Evolutionary conservation across 2,797 vertebrate species (phyloP), one percentile per base, ranked within the genome.

Genomic region (Liparis tanakae): DNA sequence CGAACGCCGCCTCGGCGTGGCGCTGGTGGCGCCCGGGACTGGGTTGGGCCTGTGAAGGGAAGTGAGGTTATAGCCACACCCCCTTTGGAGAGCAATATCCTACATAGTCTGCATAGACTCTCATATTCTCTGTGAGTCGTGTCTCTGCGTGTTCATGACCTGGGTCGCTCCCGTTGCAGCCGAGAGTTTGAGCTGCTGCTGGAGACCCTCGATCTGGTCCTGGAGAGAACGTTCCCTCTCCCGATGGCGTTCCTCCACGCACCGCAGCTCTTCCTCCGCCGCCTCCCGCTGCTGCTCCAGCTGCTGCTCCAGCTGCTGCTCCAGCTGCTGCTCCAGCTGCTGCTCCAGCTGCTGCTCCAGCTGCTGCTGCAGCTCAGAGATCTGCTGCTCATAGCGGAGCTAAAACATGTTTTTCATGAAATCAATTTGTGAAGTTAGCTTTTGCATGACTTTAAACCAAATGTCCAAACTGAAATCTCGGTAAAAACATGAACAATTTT

Each of bases 311-410:
- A 48, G 44, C 46, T 92, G 91, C 68, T 93, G 94, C 83, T 99
- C 95, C 67, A 98, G 93, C 79, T 95, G 95, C 80, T 96, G 94
- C 78, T 99, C 97, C n/a, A n/a, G n/a, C n/a, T n/a, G n/a, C n/a
- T 46, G 44, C 44, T 46, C 15, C 44, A 7, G 44, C 14, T 15
- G 17, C 44, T 46, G 44, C 15, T 48, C 44, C 44, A 48, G 44
- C 46, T 92, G 91, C 68, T 93, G 94, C 83, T 99, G 95, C 67
- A 98, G 93, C 60, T 96, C 95, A 10, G 88, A 90, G 55, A 99
- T 93, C 79, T 95, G 95, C 80, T 96, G 94, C 78, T 99, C 97
- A 41, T 98, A 99, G 54, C 95, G 95, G 10, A 97, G 94, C 98
- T 99, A 71, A 34, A 41, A 12, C 10, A n/a, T 43, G 36, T 41